Evolutionary conservation across 2,113 vertebrate genomes (phyloP).

Genomic region (Acrocephalus arundinaceus): DNA sequence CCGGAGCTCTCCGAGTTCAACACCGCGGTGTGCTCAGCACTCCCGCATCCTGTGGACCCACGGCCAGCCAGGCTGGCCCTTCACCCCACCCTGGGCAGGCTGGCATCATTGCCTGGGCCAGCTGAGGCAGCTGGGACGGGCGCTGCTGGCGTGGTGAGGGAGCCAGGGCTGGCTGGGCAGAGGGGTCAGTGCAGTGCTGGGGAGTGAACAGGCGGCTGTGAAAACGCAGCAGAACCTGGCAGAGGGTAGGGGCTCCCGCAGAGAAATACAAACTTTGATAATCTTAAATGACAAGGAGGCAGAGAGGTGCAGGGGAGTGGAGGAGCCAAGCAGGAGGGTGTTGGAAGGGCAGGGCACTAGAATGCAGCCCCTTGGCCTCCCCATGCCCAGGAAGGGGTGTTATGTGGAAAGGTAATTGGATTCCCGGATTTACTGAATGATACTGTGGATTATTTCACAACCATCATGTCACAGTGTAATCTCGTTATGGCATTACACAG

Average conservation of each 20-base stretch:
- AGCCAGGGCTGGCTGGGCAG: neutral
- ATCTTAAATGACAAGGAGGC: neutral
- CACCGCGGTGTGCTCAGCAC: neutral
- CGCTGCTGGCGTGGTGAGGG: neutral
- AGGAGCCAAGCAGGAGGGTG: neutral
- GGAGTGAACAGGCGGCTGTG: accelerated
- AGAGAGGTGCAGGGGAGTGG: neutral
- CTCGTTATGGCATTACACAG: slow-evolving; percentile 15
- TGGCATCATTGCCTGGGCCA: neutral
- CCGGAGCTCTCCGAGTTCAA: accelerated
- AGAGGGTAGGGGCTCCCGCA: neutral
- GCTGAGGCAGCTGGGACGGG: accelerated
- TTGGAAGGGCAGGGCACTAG: neutral
- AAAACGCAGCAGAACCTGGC: neutral
- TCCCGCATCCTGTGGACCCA: accelerated
- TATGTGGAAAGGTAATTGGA: slow-evolving; percentile 40
- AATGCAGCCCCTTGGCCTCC: neutral
- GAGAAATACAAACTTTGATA: neutral
- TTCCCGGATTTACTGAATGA: slow-evolving; percentile 37
- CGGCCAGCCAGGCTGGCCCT: neutral
- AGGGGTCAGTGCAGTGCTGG: neutral
- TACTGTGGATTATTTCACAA: slow-evolving; percentile 45
- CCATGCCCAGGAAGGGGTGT: neutral
- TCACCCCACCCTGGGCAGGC: accelerated
- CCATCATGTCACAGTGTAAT: slow-evolving; percentile 21